These are phyloP conservation scores for Cremastinae sp. DNA, from an alignment of 2,888 invertebrate species.

Conservation along the genomic window DNA sequence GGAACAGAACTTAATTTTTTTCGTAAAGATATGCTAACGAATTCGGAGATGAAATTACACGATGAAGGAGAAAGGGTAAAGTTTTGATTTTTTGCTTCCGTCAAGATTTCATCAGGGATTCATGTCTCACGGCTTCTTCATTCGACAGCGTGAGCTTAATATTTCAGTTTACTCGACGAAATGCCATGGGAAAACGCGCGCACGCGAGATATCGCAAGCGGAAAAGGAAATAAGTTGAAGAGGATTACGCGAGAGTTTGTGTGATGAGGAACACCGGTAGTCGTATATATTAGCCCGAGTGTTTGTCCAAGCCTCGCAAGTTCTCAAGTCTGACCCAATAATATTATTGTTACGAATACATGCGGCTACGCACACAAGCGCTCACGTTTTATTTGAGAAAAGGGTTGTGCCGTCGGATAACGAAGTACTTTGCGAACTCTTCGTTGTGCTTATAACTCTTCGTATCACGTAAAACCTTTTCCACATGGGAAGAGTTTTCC, in stretches of 20 bases:
- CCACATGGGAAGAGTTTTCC: too few species aligned
- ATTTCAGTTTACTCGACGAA: conserved; percentile 17
- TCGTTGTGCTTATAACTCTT: conserved; percentile 18
- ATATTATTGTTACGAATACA: conserved; percentile 64
- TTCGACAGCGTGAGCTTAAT: conserved; percentile 8
- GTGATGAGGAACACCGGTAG: neutral
- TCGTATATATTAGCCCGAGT: conserved; percentile 31
- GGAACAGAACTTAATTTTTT: conserved; percentile 12
- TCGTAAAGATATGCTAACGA: conserved; percentile 39
- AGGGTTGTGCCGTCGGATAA: conserved; percentile 58
- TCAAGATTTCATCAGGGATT: conserved; percentile 36
- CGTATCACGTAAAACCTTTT: neutral
- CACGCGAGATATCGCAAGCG: conserved; percentile 1
- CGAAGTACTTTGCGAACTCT: conserved; percentile 46
- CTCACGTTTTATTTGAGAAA: conserved; percentile 62
- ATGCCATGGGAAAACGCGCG: conserved; percentile 3
- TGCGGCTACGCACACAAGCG: too few species aligned
- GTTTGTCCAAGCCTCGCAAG: conserved; percentile 47
- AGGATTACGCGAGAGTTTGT: conserved; percentile 22
- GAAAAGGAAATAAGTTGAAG: conserved; percentile 29
- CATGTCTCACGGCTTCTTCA: conserved; percentile 20
- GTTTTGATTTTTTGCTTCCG: conserved; percentile 1
- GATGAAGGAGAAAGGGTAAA: conserved; percentile 1
- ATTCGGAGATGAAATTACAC: conserved; percentile 29
- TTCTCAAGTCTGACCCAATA: conserved; percentile 58